Percentiles rank a stretch among this genome's conserved stretches.
Evolutionary conservation across 1,140 invertebrate genomes (phyloP).

Genomic region (Laupala kohalensis): DNA sequence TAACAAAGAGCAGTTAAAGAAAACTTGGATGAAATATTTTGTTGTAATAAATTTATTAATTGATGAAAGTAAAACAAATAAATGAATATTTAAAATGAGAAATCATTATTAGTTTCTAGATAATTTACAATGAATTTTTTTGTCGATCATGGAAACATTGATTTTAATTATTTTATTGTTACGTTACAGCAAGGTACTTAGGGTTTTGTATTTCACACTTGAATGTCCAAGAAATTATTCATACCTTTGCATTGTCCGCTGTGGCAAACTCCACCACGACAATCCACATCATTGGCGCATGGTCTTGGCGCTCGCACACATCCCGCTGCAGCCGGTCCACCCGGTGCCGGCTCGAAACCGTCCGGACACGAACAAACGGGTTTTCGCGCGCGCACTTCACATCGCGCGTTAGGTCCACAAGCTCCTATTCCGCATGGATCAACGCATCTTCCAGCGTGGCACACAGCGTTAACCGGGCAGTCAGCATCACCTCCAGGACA

Average conservation of each 20-base stretch:
- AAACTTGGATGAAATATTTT: too few species aligned
- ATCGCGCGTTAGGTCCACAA: conserved; percentile 64
- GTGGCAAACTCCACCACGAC: conserved; percentile 59
- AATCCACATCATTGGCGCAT: conserved; percentile 62
- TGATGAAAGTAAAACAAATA: background rate
- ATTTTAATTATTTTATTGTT: too few species aligned
- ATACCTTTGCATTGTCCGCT: conserved; percentile 64
- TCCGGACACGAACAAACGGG: conserved; percentile 60
- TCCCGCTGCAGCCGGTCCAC: conserved; percentile 48
- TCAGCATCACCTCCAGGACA: conserved; percentile 54
- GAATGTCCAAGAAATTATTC: too few species aligned
- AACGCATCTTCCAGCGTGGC: conserved; percentile 53
- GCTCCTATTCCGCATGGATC: conserved; percentile 65
- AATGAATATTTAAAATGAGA: background rate
- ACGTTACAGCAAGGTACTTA: too few species aligned
- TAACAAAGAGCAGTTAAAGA: too few species aligned
- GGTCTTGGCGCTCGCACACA: conserved; percentile 52
- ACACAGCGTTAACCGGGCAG: conserved; percentile 60
- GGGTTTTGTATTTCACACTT: too few species aligned
- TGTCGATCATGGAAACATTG: too few species aligned
- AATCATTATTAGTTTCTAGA: too few species aligned
- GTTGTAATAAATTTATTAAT: too few species aligned
- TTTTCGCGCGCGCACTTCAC: conserved; percentile 57
- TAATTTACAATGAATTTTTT: too few species aligned
- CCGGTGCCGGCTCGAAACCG: conserved; percentile 47